Conservation (phyloP, 2,113 vertebrate species). For the Trogon surrucura region DNA sequence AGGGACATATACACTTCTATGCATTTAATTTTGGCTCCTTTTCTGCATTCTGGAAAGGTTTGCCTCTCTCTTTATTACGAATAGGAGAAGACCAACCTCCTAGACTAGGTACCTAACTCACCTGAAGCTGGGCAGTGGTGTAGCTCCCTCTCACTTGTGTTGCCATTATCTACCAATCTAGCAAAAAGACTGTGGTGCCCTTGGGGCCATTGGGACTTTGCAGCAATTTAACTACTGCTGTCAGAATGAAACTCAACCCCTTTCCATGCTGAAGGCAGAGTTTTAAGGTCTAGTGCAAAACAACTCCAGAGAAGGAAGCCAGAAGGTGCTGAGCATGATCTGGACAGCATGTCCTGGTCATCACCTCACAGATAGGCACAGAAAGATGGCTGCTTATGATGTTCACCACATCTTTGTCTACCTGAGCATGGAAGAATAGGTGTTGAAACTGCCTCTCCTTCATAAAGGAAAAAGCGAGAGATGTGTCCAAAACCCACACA, state of each 20-base stretch:
- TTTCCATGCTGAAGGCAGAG: neutral
- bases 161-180: neutral
- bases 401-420: neutral
- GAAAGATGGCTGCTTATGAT: neutral
- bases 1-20: neutral
- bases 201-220: neutral
- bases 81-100: neutral
- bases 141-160: neutral
- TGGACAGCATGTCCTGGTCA: neutral
- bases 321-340: neutral
- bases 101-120: neutral
- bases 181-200: neutral
- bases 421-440: neutral
- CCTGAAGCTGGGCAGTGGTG: neutral
- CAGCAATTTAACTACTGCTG: neutral
- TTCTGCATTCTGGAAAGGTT: neutral
- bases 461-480: neutral
- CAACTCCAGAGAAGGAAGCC: neutral
- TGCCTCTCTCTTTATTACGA: neutral
- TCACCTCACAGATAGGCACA: neutral
- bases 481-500: neutral
- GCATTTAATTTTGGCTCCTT: neutral
- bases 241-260: fast-evolving
- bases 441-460: neutral
- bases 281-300: neutral